Evolutionary conservation across 2,888 invertebrate genomes (phyloP).

Genomic region (Spialia ferax): DNA sequence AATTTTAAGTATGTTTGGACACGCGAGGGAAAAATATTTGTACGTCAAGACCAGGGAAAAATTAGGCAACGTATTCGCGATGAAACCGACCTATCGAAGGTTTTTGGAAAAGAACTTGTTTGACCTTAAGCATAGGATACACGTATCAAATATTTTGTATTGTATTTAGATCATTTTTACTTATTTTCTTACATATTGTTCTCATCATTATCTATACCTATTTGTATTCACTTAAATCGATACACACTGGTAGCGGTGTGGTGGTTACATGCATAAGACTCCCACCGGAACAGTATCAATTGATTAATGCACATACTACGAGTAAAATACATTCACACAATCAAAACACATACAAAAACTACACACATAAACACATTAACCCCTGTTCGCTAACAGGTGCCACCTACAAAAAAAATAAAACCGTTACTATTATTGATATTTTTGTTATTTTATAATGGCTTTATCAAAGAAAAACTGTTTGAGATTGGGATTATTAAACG

Average conservation of each 20-base stretch:
- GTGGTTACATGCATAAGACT: background rate
- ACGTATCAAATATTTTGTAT: background rate
- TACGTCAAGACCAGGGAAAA: background rate
- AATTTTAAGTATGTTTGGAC: background rate
- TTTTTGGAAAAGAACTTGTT: background rate
- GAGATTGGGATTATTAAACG: background rate
- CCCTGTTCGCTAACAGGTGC: background rate
- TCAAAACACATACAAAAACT: background rate
- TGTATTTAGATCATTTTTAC: background rate
- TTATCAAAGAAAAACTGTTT: background rate
- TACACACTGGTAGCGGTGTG: background rate
- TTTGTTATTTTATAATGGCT: background rate
- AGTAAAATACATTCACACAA: background rate
- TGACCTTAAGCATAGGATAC: background rate
- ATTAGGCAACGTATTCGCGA: background rate
- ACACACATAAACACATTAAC: background rate
- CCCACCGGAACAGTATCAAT: background rate
- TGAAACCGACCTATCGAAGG: background rate
- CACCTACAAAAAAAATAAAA: background rate
- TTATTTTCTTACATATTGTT: background rate
- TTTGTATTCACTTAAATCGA: background rate
- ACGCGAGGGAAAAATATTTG: background rate
- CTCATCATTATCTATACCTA: background rate
- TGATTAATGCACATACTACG: background rate
- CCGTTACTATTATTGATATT: background rate